A percentile compares a stretch with the other conserved stretches of the same genome.
Evolutionary conservation across 2,797 vertebrate genomes (phyloP).

Genomic region (Gallinago solitaria): DNA sequence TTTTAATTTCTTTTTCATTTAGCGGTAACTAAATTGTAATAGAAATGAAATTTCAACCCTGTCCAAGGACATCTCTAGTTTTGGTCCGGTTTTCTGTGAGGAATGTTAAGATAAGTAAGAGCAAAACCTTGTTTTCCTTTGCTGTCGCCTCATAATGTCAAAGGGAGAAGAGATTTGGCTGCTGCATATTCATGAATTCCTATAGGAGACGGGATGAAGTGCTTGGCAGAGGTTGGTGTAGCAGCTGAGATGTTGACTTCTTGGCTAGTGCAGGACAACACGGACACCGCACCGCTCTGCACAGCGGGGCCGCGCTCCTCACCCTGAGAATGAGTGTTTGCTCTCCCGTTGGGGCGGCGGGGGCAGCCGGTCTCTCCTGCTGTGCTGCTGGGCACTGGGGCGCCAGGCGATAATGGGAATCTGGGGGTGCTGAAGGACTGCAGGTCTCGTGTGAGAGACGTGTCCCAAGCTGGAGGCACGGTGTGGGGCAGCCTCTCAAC

Average conservation of each 20-base stretch:
- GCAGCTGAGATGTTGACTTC: slow-evolving; percentile 44
- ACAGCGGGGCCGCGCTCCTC: slow-evolving; percentile 9
- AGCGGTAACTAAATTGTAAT: background rate
- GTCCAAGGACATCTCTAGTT: background rate
- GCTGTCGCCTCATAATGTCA: background rate
- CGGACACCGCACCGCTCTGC: background rate
- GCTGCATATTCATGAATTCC: slow-evolving; percentile 38
- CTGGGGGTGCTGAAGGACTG: background rate
- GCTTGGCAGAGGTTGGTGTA: slow-evolving; percentile 11
- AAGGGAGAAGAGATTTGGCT: slow-evolving; percentile 35
- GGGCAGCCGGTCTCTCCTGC: background rate
- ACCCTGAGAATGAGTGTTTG: background rate
- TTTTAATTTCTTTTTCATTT: background rate
- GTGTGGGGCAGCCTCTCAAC: background rate
- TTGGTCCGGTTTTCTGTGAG: background rate
- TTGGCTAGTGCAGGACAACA: background rate
- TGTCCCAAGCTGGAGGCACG: background rate
- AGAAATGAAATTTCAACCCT: background rate
- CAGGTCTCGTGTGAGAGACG: background rate
- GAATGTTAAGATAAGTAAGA: background rate
- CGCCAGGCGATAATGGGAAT: background rate
- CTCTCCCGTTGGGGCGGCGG: background rate
- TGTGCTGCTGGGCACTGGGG: background rate
- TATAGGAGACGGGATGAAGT: background rate
- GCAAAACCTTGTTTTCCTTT: slow-evolving; percentile 22